These are phyloP conservation scores for Coptotermes formosanus DNA, from an alignment of 1,140 invertebrate genomes.

Conservation along the genomic window DNA sequence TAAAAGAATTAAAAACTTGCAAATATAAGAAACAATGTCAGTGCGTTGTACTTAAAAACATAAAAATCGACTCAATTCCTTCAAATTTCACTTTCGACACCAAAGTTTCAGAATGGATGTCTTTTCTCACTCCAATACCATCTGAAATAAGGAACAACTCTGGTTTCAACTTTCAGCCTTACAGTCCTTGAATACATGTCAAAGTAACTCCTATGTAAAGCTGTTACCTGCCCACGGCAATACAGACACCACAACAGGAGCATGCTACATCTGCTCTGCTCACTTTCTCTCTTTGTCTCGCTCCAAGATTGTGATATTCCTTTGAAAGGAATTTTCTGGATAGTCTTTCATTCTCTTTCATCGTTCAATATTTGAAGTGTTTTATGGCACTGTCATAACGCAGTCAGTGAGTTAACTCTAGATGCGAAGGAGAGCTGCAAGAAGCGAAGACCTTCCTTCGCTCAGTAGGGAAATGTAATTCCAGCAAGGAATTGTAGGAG, in stretches of 20 bases:
- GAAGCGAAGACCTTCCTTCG: background rate
- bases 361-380: background rate
- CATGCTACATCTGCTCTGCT: background rate
- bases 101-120: background rate
- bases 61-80: too few species aligned
- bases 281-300: background rate
- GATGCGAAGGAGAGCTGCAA: background rate
- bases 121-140: background rate
- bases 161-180: background rate
- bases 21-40: too few species aligned
- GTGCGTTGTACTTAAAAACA: too few species aligned
- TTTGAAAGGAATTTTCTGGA: background rate
- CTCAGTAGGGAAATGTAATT: background rate
- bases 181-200: background rate
- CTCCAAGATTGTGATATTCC: background rate
- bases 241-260: background rate
- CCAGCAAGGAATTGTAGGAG: background rate
- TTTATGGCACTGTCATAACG: background rate
- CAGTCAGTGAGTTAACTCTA: background rate
- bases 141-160: background rate
- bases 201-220: background rate
- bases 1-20: too few species aligned
- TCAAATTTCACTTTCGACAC: too few species aligned
- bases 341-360: background rate
- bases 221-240: background rate